Evolutionary conservation across 1,140 invertebrate species (phyloP).

Genomic region (Sinonovacula constricta): DNA sequence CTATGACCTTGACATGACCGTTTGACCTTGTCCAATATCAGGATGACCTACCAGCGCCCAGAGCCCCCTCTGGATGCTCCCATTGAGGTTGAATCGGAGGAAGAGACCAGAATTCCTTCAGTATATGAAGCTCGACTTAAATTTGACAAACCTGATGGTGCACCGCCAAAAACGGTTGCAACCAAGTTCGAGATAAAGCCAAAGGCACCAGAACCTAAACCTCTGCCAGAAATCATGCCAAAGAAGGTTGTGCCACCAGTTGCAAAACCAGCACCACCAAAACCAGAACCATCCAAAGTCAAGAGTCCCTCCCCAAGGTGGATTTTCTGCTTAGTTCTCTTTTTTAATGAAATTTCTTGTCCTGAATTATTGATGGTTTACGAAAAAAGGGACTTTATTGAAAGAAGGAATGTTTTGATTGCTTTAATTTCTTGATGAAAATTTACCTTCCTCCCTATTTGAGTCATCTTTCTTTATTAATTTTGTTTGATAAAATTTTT

Average conservation of each 20-base stretch:
- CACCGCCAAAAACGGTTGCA: slow-evolving; percentile 12
- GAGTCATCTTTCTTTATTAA: too few species aligned
- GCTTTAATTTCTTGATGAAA: too few species aligned
- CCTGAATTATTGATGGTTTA: too few species aligned
- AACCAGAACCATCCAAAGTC: slow-evolving; percentile 19
- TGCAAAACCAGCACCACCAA: slow-evolving; percentile 2
- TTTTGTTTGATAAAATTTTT: too few species aligned
- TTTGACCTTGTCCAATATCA: background rate
- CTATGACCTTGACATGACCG: too few species aligned
- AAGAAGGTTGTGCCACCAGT: slow-evolving; percentile 33
- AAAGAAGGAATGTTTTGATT: too few species aligned
- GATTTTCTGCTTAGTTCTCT: background rate
- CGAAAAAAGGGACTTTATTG: too few species aligned
- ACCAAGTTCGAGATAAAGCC: slow-evolving; percentile 39
- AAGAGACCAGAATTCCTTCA: slow-evolving; percentile 55
- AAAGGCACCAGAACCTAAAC: slow-evolving; percentile 10
- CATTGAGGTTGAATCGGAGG: slow-evolving; percentile 55
- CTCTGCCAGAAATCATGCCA: slow-evolving; percentile 16
- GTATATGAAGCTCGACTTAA: slow-evolving; percentile 57
- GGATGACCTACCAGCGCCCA: slow-evolving; percentile 41
- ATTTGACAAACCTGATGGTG: slow-evolving; percentile 54
- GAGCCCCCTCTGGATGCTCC: slow-evolving; percentile 42
- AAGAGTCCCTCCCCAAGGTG: slow-evolving; percentile 34
- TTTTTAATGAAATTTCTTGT: too few species aligned
- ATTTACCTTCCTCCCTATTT: too few species aligned